phyloP scores from a whole-genome alignment of 2,113 vertebrate genomes.

The Deroptyus accipitrinus region DNA sequence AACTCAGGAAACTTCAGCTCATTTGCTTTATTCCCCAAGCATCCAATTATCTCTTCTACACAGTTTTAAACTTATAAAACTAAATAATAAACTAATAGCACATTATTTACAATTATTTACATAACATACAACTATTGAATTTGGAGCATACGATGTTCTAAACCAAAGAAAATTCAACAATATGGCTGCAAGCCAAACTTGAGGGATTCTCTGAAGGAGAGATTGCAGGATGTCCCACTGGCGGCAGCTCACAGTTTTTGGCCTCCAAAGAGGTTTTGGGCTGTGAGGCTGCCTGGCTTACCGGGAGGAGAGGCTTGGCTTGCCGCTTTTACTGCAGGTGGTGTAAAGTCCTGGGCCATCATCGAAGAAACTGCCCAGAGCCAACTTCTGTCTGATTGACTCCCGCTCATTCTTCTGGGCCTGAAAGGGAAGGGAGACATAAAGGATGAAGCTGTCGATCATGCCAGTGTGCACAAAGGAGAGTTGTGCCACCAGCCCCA shows the following conservation, averaged over 20 bases:
- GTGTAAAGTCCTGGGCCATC: conserved; percentile 98
- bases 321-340: conserved; percentile 97
- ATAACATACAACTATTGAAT: accelerated
- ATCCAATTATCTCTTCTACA: accelerated
- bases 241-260: neutral
- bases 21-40: neutral
- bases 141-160: neutral
- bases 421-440: conserved; percentile 72
- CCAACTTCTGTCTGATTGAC: conserved; percentile 98
- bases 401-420: conserved; percentile 99
- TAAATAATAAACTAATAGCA: neutral
- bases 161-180: neutral
- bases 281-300: conserved; percentile 35
- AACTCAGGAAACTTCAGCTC: neutral
- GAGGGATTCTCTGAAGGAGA: neutral
- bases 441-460: neutral
- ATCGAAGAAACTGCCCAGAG: conserved; percentile 97
- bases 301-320: conserved; percentile 97
- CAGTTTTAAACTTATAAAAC: neutral
- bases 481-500: neutral
- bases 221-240: neutral
- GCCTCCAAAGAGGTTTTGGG: neutral
- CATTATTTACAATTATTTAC: no score
- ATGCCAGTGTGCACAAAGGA: accelerated
- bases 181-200: accelerated